These are phyloP conservation scores for Globia sparganii DNA, from an alignment of 2,888 invertebrate genomes.

Conservation along the genomic window DNA sequence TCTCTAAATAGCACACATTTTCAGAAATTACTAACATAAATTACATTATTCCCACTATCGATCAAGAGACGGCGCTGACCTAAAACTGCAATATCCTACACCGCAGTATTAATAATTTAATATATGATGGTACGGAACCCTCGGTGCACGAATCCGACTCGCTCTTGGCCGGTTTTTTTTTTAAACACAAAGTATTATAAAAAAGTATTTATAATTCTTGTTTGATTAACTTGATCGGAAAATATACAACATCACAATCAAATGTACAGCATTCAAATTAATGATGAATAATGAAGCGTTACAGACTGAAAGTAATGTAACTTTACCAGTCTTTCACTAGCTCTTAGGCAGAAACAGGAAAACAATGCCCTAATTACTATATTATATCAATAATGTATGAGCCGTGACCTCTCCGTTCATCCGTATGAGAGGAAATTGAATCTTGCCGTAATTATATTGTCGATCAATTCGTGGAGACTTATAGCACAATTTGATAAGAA, in stretches of 20 bases:
- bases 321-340: neutral
- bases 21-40: too few relatives aligned
- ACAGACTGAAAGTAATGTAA: neutral
- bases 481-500: slow-evolving; percentile 33
- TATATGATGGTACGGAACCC: too few relatives aligned
- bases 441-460: slow-evolving; percentile 20
- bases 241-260: neutral
- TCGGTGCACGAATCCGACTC: too few relatives aligned
- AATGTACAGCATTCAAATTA: neutral
- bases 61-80: too few relatives aligned
- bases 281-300: neutral
- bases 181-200: too few relatives aligned
- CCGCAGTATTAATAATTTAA: too few relatives aligned
- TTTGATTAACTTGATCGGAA: neutral
- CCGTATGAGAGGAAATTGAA: slow-evolving; percentile 28
- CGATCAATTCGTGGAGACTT: slow-evolving; percentile 14
- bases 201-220: neutral
- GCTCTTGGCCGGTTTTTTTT: too few relatives aligned
- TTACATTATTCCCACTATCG: too few relatives aligned
- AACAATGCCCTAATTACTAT: slow-evolving; percentile 6
- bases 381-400: slow-evolving; percentile 13
- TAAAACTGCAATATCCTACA: too few relatives aligned
- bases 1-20: too few relatives aligned
- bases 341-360: neutral
- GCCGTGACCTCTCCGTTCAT: neutral